Evolutionary conservation across 53 echinoderm and acorn worm genomes (phyloP).

Genomic region (Astropecten irregularis): DNA sequence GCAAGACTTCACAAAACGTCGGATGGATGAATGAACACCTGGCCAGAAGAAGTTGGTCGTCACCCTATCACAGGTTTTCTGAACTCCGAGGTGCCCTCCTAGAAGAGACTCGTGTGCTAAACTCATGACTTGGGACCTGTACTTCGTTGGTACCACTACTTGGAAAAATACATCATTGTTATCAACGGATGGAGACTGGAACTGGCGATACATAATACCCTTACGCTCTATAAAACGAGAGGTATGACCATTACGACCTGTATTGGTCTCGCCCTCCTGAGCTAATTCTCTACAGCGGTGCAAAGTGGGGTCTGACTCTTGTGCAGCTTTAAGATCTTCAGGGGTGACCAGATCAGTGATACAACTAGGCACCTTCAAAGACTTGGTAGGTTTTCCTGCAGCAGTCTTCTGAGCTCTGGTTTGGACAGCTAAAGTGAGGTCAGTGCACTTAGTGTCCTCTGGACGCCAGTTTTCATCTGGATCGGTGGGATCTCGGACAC

Average conservation of each 20-base stretch:
- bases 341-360: constrained; percentile 36
- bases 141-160: constrained; percentile 43
- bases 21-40: constrained; percentile 34
- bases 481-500: constrained; percentile 43
- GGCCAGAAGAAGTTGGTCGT: constrained; percentile 52
- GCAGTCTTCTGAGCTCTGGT: constrained; percentile 6
- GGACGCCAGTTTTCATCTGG: constrained; percentile 22
- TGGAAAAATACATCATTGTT: constrained; percentile 25
- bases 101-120: constrained; percentile 64
- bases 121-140: constrained; percentile 38
- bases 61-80: constrained; percentile 60
- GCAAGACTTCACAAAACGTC: constrained; percentile 53
- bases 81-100: constrained; percentile 51
- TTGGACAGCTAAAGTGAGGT: constrained; percentile 17
- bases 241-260: neutral
- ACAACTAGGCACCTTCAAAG: constrained; percentile 36
- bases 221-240: constrained; percentile 7
- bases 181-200: constrained; percentile 21
- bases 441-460: neutral
- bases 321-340: constrained; percentile 16
- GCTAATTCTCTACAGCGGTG: constrained; percentile 14
- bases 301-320: constrained; percentile 38
- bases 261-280: neutral
- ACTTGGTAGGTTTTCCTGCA: constrained; percentile 15
- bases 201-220: constrained; percentile 45